Evolutionary conservation across 2,888 invertebrate species (phyloP).

Genomic region (Ophion obscuratus): DNA sequence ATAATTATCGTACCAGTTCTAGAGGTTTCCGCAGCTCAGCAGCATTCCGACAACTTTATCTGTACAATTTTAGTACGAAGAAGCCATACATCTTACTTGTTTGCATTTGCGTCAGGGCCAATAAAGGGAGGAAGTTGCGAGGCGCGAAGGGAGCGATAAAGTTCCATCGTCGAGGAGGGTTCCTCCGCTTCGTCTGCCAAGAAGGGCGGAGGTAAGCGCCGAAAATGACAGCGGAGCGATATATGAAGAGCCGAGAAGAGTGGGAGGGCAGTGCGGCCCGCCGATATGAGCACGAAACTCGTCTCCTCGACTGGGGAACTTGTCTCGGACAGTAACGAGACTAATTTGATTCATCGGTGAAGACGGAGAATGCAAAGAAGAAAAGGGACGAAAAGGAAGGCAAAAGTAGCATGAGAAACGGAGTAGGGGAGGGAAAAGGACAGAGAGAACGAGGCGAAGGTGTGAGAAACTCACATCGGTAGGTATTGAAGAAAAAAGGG

Average conservation of each 20-base stretch:
- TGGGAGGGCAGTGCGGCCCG: slow-evolving; percentile 29
- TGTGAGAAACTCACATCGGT: slow-evolving; percentile 17
- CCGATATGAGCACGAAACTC: slow-evolving; percentile 65
- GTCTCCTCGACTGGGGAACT: slow-evolving; percentile 65
- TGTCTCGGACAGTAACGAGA: slow-evolving; percentile 82
- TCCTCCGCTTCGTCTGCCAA: slow-evolving; percentile 25
- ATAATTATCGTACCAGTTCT: background rate
- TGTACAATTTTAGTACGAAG: slow-evolving; percentile 11
- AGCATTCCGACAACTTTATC: background rate
- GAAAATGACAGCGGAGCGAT: slow-evolving; percentile 51
- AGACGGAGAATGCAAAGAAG: slow-evolving; percentile 59
- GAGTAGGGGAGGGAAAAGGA: slow-evolving; percentile 24
- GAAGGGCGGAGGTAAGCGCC: slow-evolving; percentile 54
- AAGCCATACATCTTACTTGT: slow-evolving; percentile 25
- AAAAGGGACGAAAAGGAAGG: slow-evolving; percentile 63
- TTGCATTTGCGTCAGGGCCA: slow-evolving; percentile 50
- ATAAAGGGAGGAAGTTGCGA: slow-evolving; percentile 43
- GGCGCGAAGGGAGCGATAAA: slow-evolving; percentile 12
- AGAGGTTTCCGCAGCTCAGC: background rate
- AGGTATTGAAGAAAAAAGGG: slow-evolving; percentile 22
- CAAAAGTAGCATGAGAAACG: slow-evolving; percentile 7
- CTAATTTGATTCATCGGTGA: slow-evolving; percentile 81
- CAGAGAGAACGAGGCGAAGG: background rate
- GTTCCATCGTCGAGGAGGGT: slow-evolving; percentile 34
- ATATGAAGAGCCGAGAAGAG: slow-evolving; percentile 23